Conservation (phyloP, 2,113 vertebrate genomes). For the Ondatra zibethicus region DNA sequence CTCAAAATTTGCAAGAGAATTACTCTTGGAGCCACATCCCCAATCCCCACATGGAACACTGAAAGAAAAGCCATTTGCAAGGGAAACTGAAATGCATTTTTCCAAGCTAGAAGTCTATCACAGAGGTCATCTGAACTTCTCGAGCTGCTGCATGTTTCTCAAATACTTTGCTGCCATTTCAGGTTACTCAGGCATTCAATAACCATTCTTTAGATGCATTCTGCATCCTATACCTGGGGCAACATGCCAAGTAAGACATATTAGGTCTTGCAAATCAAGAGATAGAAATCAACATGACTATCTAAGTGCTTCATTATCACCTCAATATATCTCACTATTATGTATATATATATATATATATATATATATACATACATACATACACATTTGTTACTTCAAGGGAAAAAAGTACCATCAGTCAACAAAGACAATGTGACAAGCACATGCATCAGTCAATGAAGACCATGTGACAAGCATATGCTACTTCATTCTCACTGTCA, state of each 20-base stretch:
- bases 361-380: background rate
- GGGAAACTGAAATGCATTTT: conserved; percentile 33
- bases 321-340: background rate
- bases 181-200: conserved; percentile 3
- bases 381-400: background rate
- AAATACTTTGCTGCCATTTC: conserved; percentile 5
- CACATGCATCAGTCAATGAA: no score
- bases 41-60: background rate
- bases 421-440: background rate
- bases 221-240: background rate
- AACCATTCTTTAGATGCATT: conserved; percentile 28
- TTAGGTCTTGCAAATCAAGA: conserved; percentile 8
- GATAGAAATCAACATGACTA: background rate
- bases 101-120: background rate
- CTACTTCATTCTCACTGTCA: background rate
- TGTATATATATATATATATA: no score
- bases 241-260: background rate
- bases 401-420: background rate
- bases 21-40: background rate
- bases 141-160: background rate
- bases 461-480: background rate
- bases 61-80: conserved; percentile 22
- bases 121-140: background rate
- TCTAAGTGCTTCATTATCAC: background rate
- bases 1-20: conserved; percentile 31